Percentiles rank a stretch among this genome's conserved stretches.
Conservation (phyloP, 2,113 vertebrate species). For the Machaerirhynchus nigripectus region DNA sequence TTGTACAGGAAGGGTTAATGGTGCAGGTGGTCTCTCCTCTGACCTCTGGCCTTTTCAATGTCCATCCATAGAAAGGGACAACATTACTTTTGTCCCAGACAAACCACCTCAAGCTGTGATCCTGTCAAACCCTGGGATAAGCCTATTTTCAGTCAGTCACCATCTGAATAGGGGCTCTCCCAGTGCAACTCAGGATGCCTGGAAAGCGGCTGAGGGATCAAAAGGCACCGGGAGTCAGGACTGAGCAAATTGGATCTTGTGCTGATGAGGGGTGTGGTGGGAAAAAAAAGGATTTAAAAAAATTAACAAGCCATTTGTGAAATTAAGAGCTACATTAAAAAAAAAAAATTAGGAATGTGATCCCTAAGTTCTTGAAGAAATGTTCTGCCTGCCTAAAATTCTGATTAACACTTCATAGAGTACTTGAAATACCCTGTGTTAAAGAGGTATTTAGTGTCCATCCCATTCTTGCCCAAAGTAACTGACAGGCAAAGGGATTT, state of each 20-base stretch:
- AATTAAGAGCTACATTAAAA: neutral
- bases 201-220: neutral
- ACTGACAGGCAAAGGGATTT: neutral
- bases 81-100: constrained; percentile 37
- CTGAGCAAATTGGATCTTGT: neutral
- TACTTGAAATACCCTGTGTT: neutral
- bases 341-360: neutral
- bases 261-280: neutral
- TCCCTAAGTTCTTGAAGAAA: neutral
- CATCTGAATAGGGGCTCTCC: neutral
- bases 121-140: constrained; percentile 29
- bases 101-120: constrained; percentile 58
- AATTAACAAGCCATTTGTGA: neutral
- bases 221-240: neutral
- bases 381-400: neutral
- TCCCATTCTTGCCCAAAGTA: neutral
- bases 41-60: constrained; percentile 54
- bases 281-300: neutral
- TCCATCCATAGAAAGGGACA: constrained; percentile 48
- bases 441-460: neutral
- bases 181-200: neutral
- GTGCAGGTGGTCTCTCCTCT: constrained; percentile 51
- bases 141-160: neutral
- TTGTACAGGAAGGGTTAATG: neutral
- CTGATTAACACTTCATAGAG: neutral